Percentiles rank a stretch among this genome's conserved stretches.
Evolutionary conservation across 2,113 vertebrate genomes (phyloP).

Genomic region (Indicator indicator): DNA sequence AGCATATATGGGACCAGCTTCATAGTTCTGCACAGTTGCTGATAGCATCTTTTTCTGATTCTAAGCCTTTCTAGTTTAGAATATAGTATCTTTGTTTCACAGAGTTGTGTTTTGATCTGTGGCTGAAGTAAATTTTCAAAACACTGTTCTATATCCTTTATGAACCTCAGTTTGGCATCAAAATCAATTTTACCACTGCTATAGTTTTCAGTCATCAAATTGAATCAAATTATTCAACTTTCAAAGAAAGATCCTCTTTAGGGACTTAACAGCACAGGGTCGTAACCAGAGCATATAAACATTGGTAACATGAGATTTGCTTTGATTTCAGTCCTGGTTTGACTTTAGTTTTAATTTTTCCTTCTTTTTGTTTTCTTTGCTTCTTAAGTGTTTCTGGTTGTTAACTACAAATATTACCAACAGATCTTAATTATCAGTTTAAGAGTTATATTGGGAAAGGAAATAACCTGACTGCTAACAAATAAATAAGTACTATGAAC

Average conservation of each 20-base stretch:
- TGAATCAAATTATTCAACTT: background rate
- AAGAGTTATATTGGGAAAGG: background rate
- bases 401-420: background rate
- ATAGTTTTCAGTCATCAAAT: constrained; percentile 26
- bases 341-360: background rate
- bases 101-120: constrained; percentile 41
- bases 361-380: background rate
- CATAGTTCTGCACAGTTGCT: constrained; percentile 45
- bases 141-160: constrained; percentile 36
- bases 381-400: background rate
- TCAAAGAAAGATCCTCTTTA: background rate
- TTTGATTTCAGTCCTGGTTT: constrained; percentile 19
- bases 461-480: background rate
- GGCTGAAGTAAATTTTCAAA: constrained; percentile 39
- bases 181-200: constrained; percentile 52
- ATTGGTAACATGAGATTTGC: background rate
- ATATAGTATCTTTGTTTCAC: background rate
- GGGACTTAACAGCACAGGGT: constrained; percentile 42
- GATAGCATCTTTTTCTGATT: constrained; percentile 56
- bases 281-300: constrained; percentile 46
- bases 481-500: background rate
- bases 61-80: constrained; percentile 60
- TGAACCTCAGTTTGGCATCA: constrained; percentile 49
- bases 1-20: constrained; percentile 44
- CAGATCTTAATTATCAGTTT: background rate